These are phyloP conservation scores for Dasypogon diadema DNA, from an alignment of 2,888 invertebrate genomes.

Conservation along the genomic window DNA sequence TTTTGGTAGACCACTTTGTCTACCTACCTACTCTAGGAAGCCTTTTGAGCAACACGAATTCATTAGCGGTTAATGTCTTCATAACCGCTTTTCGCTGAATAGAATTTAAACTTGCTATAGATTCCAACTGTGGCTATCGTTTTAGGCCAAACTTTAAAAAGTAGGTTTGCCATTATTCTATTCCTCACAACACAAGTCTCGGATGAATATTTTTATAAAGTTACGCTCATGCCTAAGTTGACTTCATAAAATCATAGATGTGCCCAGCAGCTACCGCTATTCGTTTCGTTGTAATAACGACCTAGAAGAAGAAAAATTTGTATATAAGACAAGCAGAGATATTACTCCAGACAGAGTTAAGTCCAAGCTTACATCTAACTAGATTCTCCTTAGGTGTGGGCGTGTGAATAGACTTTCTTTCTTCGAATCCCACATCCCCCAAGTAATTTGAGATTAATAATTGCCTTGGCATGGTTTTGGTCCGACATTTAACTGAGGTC, in stretches of 20 bases:
- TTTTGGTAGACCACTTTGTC: too few species aligned
- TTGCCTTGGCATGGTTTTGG: constrained; percentile 69
- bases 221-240: constrained; percentile 72
- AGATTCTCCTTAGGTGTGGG: constrained; percentile 63
- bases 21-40: constrained; percentile 94
- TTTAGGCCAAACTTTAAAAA: constrained; percentile 71
- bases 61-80: constrained; percentile 78
- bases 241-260: constrained; percentile 71
- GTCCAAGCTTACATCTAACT: constrained; percentile 56
- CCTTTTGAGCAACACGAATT: constrained; percentile 89
- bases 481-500: constrained; percentile 62
- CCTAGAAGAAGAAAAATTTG: constrained; percentile 60
- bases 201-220: constrained; percentile 70
- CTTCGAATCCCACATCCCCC: constrained; percentile 61
- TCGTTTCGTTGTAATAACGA: constrained; percentile 77
- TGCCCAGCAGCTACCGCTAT: constrained; percentile 83
- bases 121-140: constrained; percentile 71
- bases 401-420: constrained; percentile 69
- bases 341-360: constrained; percentile 63
- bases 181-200: constrained; percentile 79
- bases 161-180: too few species aligned
- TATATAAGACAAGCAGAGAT: too few species aligned
- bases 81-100: constrained; percentile 85
- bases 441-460: constrained; percentile 60
- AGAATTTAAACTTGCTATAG: constrained; percentile 75